phyloP scores from a whole-genome alignment of 2,113 vertebrate species.

The Myotis davidii region DNA sequence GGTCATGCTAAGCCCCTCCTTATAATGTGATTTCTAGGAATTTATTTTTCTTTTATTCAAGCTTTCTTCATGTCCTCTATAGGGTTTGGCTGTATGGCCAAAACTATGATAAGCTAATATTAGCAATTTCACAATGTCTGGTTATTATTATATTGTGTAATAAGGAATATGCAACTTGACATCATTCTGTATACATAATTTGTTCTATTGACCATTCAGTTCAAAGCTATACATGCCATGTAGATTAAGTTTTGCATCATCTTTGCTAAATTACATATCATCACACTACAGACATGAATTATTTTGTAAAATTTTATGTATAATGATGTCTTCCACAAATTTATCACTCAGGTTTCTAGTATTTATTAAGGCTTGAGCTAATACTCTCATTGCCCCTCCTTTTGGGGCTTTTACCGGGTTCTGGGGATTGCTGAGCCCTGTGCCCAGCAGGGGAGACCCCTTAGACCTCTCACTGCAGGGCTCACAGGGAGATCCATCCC shows the following conservation, averaged over 20 bases:
- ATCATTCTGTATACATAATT: constrained; percentile 37
- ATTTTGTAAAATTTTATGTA: background rate
- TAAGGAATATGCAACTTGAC: background rate
- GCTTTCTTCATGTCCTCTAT: constrained; percentile 4
- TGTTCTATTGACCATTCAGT: background rate
- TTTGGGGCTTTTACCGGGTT: no score
- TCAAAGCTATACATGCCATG: constrained; percentile 6
- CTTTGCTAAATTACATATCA: background rate
- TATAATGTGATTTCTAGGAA: background rate
- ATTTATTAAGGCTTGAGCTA: no score
- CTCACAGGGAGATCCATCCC: no score
- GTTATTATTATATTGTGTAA: background rate
- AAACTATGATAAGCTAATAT: constrained; percentile 36
- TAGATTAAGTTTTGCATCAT: constrained; percentile 11
- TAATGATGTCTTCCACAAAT: no score
- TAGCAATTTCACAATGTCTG: constrained; percentile 7
- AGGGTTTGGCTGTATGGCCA: background rate
- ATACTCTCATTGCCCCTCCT: no score
- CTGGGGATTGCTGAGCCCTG: no score
- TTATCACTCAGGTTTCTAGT: no score
- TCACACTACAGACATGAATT: constrained; percentile 3
- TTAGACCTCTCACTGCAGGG: no score
- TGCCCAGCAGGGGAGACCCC: no score
- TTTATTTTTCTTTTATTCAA: background rate
- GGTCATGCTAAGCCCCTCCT: background rate